A percentile compares a stretch with the other conserved stretches of the same genome.
Conservation (phyloP, 2,888 invertebrate species). For the Itoplectis maculator region DNA sequence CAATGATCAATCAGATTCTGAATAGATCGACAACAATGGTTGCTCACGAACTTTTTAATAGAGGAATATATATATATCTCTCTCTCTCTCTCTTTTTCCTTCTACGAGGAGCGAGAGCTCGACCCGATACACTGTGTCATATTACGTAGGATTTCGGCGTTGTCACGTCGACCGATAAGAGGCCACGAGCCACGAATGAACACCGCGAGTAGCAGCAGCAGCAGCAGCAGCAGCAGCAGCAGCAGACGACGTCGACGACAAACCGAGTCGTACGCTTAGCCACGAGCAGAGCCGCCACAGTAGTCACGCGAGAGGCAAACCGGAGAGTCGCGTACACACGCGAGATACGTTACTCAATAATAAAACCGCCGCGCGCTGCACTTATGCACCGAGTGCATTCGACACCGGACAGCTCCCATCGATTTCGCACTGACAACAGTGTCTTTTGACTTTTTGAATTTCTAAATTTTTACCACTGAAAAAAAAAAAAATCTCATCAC, state of each 20-base stretch:
- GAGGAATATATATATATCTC: too few species aligned
- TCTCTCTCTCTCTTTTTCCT: neutral
- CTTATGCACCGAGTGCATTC: too few species aligned
- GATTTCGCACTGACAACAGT: neutral
- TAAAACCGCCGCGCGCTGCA: neutral
- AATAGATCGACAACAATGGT: too few species aligned
- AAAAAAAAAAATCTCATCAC: too few species aligned
- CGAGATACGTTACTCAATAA: slow-evolving; percentile 7
- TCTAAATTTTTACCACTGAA: too few species aligned
- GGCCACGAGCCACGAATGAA: slow-evolving; percentile 40
- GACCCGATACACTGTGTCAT: neutral
- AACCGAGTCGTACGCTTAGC: slow-evolving; percentile 54
- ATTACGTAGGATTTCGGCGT: slow-evolving; percentile 19
- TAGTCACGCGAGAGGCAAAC: slow-evolving; percentile 64
- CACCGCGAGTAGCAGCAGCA: too few species aligned
- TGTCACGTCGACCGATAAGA: slow-evolving; percentile 61
- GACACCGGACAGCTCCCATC: too few species aligned
- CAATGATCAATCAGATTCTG: too few species aligned
- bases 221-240: too few species aligned
- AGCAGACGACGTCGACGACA: slow-evolving; percentile 37
- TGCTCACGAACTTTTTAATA: too few species aligned
- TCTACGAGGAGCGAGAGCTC: too few species aligned
- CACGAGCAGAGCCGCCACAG: slow-evolving; percentile 43
- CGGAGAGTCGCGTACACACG: slow-evolving; percentile 11
- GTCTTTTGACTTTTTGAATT: too few species aligned